Conservation (phyloP, 2,888 invertebrate species). For the Osmoderma eremita region DNA sequence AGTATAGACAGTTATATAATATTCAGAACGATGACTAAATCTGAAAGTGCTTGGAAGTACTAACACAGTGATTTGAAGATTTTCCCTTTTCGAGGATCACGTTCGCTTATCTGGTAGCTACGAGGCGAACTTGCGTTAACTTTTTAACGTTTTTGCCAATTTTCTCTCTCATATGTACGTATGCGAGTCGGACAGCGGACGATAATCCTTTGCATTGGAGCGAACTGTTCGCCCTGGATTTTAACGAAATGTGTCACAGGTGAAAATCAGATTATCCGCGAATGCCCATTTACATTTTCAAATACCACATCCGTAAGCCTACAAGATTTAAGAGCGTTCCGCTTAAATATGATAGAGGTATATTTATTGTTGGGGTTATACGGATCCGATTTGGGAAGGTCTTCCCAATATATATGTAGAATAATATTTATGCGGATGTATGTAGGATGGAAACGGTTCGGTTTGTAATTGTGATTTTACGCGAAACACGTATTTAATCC, state of each 20-base stretch:
- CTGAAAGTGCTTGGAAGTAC: no score
- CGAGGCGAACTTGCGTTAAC: background rate
- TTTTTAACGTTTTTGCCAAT: no score
- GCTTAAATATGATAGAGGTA: slow-evolving; percentile 16
- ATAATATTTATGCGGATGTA: no score
- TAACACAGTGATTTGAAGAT: slow-evolving; percentile 6
- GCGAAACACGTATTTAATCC: no score
- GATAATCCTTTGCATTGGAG: slow-evolving; percentile 10
- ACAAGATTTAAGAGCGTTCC: slow-evolving; percentile 1
- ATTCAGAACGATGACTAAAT: no score
- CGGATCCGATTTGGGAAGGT: no score
- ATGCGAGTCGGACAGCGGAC: background rate
- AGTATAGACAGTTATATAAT: no score
- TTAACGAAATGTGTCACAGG: slow-evolving; percentile 34
- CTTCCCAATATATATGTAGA: no score
- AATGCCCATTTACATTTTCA: slow-evolving; percentile 17
- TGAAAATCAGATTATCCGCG: slow-evolving; percentile 33
- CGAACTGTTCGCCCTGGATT: slow-evolving; percentile 13
- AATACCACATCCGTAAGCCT: slow-evolving; percentile 10
- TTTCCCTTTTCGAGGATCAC: slow-evolving; percentile 2
- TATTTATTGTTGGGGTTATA: background rate
- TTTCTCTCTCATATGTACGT: background rate
- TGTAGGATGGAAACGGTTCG: no score
- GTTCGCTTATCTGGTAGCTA: background rate
- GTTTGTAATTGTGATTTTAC: no score